These are phyloP conservation scores for Eupithecia inturbata DNA, from an alignment of 2,888 invertebrate genomes.

Conservation along the genomic window DNA sequence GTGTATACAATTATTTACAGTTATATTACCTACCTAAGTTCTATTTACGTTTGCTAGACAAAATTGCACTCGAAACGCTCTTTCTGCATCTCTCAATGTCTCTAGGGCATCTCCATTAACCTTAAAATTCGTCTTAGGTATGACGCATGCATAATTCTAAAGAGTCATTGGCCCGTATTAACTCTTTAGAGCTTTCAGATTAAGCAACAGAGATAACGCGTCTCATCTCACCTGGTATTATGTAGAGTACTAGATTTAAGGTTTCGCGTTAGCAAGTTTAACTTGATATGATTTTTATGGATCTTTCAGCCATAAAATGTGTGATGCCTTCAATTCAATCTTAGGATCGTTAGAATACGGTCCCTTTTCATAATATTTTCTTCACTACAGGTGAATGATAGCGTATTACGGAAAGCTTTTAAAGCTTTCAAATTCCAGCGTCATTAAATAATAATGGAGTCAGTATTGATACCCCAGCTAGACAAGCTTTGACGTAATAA, in stretches of 20 bases:
- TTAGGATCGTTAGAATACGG: not conserved
- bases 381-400: not conserved
- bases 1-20: not conserved
- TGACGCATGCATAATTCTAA: constrained; percentile 43
- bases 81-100: not conserved
- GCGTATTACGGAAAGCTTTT: not conserved
- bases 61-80: not conserved
- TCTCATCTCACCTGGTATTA: constrained; percentile 13
- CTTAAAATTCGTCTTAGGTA: constrained; percentile 35
- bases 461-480: constrained; percentile 25
- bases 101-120: constrained; percentile 35
- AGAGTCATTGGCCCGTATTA: constrained; percentile 34
- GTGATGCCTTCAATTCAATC: not conserved
- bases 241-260: constrained; percentile 6
- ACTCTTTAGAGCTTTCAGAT: constrained; percentile 28
- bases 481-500: not conserved
- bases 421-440: constrained; percentile 37
- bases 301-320: not conserved
- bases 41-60: not conserved
- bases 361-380: not conserved
- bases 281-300: constrained; percentile 3
- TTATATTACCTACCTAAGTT: no score
- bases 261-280: not conserved
- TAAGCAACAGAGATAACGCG: constrained; percentile 15
- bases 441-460: constrained; percentile 43